These are phyloP conservation scores for Penaeus indicus DNA, from an alignment of 1,140 invertebrate genomes.

Conservation along the genomic window DNA sequence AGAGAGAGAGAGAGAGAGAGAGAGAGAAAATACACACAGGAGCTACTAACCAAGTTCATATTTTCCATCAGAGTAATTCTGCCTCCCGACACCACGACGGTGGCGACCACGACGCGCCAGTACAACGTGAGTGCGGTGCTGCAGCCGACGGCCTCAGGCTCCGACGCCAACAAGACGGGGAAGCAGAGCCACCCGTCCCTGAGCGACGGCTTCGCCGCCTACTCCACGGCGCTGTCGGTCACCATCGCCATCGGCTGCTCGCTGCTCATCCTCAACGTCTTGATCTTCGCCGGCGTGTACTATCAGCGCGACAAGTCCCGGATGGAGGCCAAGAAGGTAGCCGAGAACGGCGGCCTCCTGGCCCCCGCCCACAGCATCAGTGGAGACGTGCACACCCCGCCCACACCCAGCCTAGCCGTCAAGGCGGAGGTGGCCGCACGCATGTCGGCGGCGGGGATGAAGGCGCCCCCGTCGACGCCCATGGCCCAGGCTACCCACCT, in stretches of 20 bases:
- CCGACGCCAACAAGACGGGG: constrained; percentile 54
- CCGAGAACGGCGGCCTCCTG: constrained; percentile 63
- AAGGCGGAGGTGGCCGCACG: constrained; percentile 51
- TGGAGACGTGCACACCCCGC: constrained; percentile 61
- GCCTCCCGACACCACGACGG: constrained; percentile 64
- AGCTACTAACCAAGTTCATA: not conserved
- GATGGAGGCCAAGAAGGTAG: constrained; percentile 65
- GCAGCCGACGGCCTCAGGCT: constrained; percentile 56
- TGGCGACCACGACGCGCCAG: constrained; percentile 66
- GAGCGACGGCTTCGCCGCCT: constrained; percentile 73
- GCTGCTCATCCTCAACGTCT: constrained; percentile 88
- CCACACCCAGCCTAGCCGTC: constrained; percentile 48
- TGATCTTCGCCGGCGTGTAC: constrained; percentile 93
- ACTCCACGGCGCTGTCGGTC: constrained; percentile 89
- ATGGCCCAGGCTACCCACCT: constrained; percentile 66
- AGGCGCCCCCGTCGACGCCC: constrained; percentile 58
- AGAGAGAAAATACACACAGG: not conserved
- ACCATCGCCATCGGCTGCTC: constrained; percentile 94
- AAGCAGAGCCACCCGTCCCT: constrained; percentile 57
- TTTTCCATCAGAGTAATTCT: constrained; percentile 61
- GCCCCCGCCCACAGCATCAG: constrained; percentile 65
- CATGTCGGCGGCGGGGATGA: constrained; percentile 42
- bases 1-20: not conserved
- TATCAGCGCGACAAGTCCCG: constrained; percentile 87
- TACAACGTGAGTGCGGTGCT: constrained; percentile 66